Percentiles rank a stretch among this genome's conserved stretches.
Evolutionary conservation across 2,113 vertebrate species (phyloP).

Genomic region (Dasyprocta punctata): DNA sequence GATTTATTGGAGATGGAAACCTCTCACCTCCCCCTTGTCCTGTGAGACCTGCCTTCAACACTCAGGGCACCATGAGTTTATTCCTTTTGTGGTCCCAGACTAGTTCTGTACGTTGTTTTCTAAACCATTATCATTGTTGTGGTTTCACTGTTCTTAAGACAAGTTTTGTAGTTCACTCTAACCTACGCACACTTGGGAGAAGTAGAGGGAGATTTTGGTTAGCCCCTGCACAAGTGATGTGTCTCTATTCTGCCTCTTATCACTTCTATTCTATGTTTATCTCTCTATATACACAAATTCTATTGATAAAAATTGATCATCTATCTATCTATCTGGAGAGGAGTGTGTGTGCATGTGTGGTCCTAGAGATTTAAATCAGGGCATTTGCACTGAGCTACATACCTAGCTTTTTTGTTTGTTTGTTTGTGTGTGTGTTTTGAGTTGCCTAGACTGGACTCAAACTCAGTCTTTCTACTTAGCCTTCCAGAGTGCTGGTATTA

Average conservation of each 20-base stretch:
- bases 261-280: fast-evolving
- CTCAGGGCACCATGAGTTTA: neutral
- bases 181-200: neutral
- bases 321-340: too few relatives aligned
- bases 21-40: neutral
- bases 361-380: neutral
- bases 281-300: fast-evolving
- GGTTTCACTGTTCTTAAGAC: neutral
- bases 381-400: neutral
- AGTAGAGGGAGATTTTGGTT: neutral
- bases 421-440: neutral
- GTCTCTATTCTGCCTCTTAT: neutral
- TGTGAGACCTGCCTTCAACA: neutral
- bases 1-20: neutral
- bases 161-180: neutral
- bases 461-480: neutral
- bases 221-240: neutral
- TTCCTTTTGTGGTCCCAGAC: neutral
- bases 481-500: neutral
- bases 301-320: neutral
- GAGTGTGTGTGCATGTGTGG: neutral
- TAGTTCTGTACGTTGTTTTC: neutral
- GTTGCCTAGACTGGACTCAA: neutral
- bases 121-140: neutral
- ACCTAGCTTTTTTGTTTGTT: neutral